Evolutionary conservation across 2,797 vertebrate genomes (phyloP), one percentile per base, ranked within the genome.

Genomic region (Stomatorhinus walkeri): DNA sequence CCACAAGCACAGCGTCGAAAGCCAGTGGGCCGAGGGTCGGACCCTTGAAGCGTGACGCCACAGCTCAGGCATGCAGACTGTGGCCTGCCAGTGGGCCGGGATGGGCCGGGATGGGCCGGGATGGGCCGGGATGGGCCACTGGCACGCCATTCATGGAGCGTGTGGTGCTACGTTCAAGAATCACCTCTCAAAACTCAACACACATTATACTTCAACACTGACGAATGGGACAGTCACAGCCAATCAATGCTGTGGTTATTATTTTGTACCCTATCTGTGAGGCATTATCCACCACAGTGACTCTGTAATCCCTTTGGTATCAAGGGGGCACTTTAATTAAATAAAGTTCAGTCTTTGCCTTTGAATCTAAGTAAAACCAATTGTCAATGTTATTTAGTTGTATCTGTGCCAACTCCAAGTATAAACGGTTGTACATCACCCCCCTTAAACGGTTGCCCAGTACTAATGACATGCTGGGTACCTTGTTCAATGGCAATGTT

Each of bases 91-190:
- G 87, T 46, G 32, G 19, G 40, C 43, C 40, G 12, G 16, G 32
- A 40, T 2, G 19, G 36, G 72, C 72, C 19, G n/a, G n/a, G n/a
- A n/a, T n/a, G n/a, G n/a, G n/a, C n/a, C n/a, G n/a, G n/a, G n/a
- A n/a, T 46, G 32, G 19, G 40, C 43, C 40, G 12, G 16, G 32
- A 40, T 2, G 19, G 36, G 72, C 72, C 19, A n/a, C 76, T 46
- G 76, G 19, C 19, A 81, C 0, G 19, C 76, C 14, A 3, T n/a
- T 81, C 36, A 81, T 3, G 40, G 36, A 46, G 40, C 40, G 19
- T 9, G 46, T 64, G 68, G 87, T 43, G 59, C 88, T 89, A 36
- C 22, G 88, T 89, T 51, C 32, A 72, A 79, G 83, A 89, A 64
- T 87, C 88, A 87, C 3, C 85, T 32, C 61, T 87, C 28, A 85